These are phyloP conservation scores for Catharus minimus DNA, from an alignment of 2,113 vertebrate species.

Conservation along the genomic window DNA sequence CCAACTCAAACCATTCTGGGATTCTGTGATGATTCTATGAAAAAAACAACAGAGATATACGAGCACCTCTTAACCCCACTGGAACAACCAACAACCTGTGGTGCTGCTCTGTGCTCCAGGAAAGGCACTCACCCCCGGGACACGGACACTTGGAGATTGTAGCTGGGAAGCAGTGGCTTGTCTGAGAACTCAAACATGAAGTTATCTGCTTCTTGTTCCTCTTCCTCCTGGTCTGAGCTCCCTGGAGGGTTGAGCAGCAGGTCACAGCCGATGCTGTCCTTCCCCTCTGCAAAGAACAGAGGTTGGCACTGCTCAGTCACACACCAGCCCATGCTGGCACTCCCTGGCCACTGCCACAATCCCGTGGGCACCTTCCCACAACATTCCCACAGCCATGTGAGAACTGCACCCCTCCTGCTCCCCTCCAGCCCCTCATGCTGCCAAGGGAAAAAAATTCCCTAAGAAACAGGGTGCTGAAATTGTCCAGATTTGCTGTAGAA, in stretches of 20 bases:
- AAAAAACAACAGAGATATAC: neutral
- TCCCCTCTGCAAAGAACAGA: slow-evolving; percentile 80
- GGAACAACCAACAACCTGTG: fast-evolving
- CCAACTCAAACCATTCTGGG: neutral
- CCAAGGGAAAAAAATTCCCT: neutral
- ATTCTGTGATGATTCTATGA: neutral
- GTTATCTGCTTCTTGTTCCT: slow-evolving; percentile 82
- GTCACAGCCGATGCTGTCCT: slow-evolving; percentile 87
- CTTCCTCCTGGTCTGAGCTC: slow-evolving; percentile 78
- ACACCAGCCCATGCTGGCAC: neutral
- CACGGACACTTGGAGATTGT: slow-evolving; percentile 93
- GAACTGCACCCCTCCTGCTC: neutral
- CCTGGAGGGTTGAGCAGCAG: slow-evolving; percentile 89
- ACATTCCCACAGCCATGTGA: fast-evolving
- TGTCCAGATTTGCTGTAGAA: neutral
- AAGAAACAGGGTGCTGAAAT: neutral
- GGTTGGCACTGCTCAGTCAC: neutral
- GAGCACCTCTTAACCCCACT: neutral
- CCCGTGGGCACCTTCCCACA: neutral
- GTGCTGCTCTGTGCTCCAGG: neutral
- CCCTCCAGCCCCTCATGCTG: neutral
- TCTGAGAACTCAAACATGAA: slow-evolving; percentile 96
- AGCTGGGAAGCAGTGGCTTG: slow-evolving; percentile 91
- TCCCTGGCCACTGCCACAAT: fast-evolving
- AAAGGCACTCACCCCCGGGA: slow-evolving; percentile 87